Conservation (phyloP, 1,140 invertebrate genomes). For the Drosophila pseudoananassae region DNA sequence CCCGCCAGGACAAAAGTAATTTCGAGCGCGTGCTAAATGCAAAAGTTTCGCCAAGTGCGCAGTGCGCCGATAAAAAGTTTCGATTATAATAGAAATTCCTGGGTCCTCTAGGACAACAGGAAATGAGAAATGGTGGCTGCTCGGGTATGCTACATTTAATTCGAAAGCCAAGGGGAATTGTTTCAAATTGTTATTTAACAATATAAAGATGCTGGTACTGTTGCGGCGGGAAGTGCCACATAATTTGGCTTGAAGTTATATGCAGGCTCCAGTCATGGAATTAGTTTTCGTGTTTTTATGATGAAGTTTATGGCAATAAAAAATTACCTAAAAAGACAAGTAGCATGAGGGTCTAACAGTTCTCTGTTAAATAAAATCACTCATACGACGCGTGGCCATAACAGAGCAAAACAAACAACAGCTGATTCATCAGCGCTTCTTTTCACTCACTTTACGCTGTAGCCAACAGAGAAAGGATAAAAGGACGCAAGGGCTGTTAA, state of each 20-base stretch:
- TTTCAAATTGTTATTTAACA: conserved; percentile 33
- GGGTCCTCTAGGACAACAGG: conserved; percentile 22
- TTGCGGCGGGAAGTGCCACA: neutral
- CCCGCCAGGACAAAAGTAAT: conserved; percentile 53
- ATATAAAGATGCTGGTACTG: conserved; percentile 22
- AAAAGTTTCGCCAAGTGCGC: conserved; percentile 61
- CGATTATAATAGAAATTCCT: conserved; percentile 70
- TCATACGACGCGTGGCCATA: conserved; percentile 37
- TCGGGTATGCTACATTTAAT: conserved; percentile 31
- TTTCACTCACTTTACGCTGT: conserved; percentile 21
- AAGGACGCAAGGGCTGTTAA: conserved; percentile 39
- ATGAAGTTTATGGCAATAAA: neutral
- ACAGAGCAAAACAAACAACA: conserved; percentile 59
- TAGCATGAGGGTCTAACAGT: neutral
- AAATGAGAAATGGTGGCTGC: conserved; percentile 63
- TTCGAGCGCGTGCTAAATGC: conserved; percentile 75
- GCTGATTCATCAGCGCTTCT: conserved; percentile 38
- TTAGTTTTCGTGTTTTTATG: neutral
- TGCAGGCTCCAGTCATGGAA: neutral
- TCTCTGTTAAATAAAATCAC: conserved; percentile 43
- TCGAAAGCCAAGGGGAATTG: conserved; percentile 28
- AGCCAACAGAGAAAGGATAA: conserved; percentile 22
- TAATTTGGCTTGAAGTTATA: conserved; percentile 21
- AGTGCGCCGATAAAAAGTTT: conserved; percentile 70
- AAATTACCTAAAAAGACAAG: too few relatives aligned